Evolutionary conservation across 2,888 invertebrate genomes (phyloP).

Genomic region (Catocala fraxini): DNA sequence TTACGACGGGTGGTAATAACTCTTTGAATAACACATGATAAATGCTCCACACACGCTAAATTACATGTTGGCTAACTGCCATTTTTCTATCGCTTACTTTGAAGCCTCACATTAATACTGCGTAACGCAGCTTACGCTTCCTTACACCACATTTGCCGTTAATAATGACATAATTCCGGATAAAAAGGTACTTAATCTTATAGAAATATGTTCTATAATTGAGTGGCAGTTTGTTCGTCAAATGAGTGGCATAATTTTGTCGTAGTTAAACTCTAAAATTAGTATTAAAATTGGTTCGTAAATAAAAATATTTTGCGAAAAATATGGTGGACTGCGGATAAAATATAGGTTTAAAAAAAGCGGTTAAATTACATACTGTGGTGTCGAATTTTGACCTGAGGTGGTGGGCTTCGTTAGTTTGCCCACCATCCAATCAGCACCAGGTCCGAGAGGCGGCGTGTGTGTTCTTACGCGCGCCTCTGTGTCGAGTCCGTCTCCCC

Average conservation of each 20-base stretch:
- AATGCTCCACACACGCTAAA: too few species aligned
- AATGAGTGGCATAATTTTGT: slow-evolving; percentile 28
- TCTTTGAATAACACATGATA: too few species aligned
- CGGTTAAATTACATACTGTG: too few species aligned
- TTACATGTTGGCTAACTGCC: background rate
- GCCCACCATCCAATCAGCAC: too few species aligned
- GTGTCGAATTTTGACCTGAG: too few species aligned
- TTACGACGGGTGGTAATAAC: too few species aligned
- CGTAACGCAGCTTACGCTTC: slow-evolving; percentile 40
- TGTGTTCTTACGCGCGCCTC: too few species aligned
- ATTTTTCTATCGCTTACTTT: slow-evolving; percentile 15
- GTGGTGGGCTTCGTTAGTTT: too few species aligned
- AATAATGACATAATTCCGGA: slow-evolving; percentile 43
- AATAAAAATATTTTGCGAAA: slow-evolving; percentile 21
- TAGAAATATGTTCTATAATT: slow-evolving; percentile 31
- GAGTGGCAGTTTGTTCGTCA: slow-evolving; percentile 20
- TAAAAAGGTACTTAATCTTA: slow-evolving; percentile 38
- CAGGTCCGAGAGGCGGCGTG: too few species aligned
- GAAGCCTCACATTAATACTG: slow-evolving; percentile 29
- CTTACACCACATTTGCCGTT: slow-evolving; percentile 48
- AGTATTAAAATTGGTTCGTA: slow-evolving; percentile 28
- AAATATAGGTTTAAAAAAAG: background rate
- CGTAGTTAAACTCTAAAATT: slow-evolving; percentile 34
- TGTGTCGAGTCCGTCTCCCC: too few species aligned
- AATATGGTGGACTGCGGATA: slow-evolving; percentile 16